phyloP scores from a whole-genome alignment of 2,888 invertebrate genomes.

The Archaeoteleia sp. region DNA sequence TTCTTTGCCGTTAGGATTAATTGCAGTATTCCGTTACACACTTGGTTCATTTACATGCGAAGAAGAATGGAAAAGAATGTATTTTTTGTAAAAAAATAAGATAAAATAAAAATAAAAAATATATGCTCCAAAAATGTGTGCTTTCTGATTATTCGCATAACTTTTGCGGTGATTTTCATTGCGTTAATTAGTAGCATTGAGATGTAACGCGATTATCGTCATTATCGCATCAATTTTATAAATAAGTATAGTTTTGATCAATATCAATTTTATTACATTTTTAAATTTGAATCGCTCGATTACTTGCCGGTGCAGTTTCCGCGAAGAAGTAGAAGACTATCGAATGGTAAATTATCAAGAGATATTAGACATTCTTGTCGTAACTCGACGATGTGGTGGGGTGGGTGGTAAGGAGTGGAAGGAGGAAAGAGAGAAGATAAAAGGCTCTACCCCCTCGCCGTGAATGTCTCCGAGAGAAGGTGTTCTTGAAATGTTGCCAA shows the following conservation, averaged over 20 bases:
- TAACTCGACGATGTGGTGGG: too few relatives aligned
- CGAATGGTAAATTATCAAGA: constrained; percentile 50
- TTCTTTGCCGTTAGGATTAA: constrained; percentile 35
- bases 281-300: constrained; percentile 35
- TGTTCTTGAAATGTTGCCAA: constrained; percentile 62
- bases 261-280: neutral
- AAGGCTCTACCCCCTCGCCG: constrained; percentile 43
- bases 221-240: too few relatives aligned
- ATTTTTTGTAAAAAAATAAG: constrained; percentile 52
- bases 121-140: constrained; percentile 38
- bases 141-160: too few relatives aligned
- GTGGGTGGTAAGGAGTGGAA: too few relatives aligned
- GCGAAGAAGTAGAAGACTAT: constrained; percentile 48
- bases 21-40: constrained; percentile 36
- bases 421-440: constrained; percentile 49
- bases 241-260: too few relatives aligned
- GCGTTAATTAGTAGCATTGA: too few relatives aligned
- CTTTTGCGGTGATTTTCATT: constrained; percentile 24
- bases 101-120: constrained; percentile 45
- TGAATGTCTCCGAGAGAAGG: constrained; percentile 50
- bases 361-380: constrained; percentile 54
- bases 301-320: constrained; percentile 26
- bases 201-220: too few relatives aligned
- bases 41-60: constrained; percentile 44
- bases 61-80: constrained; percentile 49